Evolutionary conservation across 1,140 invertebrate species (phyloP), one percentile per base, ranked within the genome.

Genomic region (Cyclargus thomasi): DNA sequence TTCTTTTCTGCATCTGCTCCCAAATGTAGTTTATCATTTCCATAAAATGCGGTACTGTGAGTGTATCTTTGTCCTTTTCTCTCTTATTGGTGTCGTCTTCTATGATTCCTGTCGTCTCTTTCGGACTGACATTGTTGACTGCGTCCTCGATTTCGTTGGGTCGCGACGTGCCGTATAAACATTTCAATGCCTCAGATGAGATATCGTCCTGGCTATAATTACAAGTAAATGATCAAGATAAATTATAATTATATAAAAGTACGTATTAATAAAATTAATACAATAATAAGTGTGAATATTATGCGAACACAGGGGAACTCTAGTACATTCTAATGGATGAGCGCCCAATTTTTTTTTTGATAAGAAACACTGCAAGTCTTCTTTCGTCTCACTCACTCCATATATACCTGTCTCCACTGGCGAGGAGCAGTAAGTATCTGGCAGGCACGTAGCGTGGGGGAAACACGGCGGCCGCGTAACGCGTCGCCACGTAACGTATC

Each of bases 391-490:
- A n/a, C n/a, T n/a, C n/a, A n/a, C n/a, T n/a, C n/a, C n/a, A n/a
- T n/a, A n/a, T n/a, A 3, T 87, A 96, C 95, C 87, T 92, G 82
- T 98, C 97, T 39, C 96, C 96, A 75, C 94, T 95, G 11, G 96
- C 96, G 21, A 97, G 81, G n/a, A 98, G 88, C 39, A 98, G 88
- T 16, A 97, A 90, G 82, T 96, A 97, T 74, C 96, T 92, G 1
- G 97, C 96, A 1, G 96, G 94, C 1, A 96, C 93, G 84, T 97
- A 95, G 76, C 96, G 92, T 29, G 93, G 89, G 4, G 95, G 95
- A 87, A 97, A 98, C 62, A 97, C 94, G 17, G 93, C 94, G 2
- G 94, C 93, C 1, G 96, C 93, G 85, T 97, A 97, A 69, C 96
- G 93, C 69, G 96, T 96, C 21, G 96, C 95, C 18, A 97, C 94